A percentile compares a stretch with the other conserved stretches of the same genome.
Evolutionary conservation across 2,888 invertebrate species (phyloP).

Genomic region (Oscheius myriophilus): DNA sequence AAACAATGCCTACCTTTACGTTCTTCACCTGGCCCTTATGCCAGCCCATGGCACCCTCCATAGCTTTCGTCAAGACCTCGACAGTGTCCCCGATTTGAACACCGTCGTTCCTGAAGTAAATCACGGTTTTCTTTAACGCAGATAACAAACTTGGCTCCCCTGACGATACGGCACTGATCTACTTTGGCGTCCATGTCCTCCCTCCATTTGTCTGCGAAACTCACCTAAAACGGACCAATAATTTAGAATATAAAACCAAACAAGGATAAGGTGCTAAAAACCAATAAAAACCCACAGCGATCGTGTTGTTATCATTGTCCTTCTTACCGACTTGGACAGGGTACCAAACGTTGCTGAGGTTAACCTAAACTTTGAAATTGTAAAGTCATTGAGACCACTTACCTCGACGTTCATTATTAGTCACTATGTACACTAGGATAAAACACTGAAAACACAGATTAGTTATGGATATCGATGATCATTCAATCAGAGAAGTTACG

Average conservation of each 20-base stretch:
- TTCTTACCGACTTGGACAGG: constrained; percentile 16
- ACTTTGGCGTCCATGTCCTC: constrained; percentile 4
- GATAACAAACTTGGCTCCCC: not conserved
- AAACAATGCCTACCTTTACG: constrained; percentile 14
- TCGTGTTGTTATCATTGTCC: not conserved
- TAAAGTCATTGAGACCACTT: not conserved
- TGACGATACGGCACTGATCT: constrained; percentile 18
- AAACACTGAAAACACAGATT: too few species aligned
- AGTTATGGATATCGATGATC: too few species aligned
- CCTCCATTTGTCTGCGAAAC: constrained; percentile 16
- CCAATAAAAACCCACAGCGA: not conserved
- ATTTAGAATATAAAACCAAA: not conserved
- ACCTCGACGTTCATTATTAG: constrained; percentile 28
- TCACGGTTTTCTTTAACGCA: not conserved
- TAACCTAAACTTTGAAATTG: not conserved
- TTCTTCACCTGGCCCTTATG: constrained; percentile 16
- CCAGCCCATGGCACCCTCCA: constrained; percentile 15
- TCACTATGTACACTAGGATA: constrained; percentile 4
- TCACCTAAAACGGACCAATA: constrained; percentile 1
- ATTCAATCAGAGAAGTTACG: too few species aligned
- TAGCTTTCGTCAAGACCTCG: constrained; percentile 6
- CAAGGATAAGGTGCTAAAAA: not conserved
- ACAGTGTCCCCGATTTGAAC: constrained; percentile 16
- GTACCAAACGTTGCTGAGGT: constrained; percentile 23
- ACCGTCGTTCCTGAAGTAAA: constrained; percentile 6